Percentiles rank a stretch among this genome's conserved stretches.
phyloP scores from a whole-genome alignment of 2,113 vertebrate species.

The Pimephales promelas region DNA sequence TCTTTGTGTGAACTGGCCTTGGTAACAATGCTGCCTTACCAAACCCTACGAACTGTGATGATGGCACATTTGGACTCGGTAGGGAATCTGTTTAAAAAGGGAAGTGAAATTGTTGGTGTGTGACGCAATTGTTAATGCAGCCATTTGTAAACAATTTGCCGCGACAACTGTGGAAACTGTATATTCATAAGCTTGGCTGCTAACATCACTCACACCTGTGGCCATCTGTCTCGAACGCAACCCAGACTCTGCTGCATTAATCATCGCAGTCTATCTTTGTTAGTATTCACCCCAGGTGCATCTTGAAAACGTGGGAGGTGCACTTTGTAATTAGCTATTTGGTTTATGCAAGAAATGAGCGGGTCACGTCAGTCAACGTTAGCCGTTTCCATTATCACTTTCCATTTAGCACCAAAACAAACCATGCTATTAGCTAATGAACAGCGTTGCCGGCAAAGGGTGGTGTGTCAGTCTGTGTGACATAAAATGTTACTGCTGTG shows the following conservation, averaged over 20 bases:
- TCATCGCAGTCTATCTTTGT: slow-evolving; percentile 33
- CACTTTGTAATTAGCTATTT: slow-evolving; percentile 34
- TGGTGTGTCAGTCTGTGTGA: slow-evolving; percentile 4
- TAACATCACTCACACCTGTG: slow-evolving; percentile 42
- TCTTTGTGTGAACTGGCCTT: too few relatives aligned
- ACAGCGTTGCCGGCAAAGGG: neutral
- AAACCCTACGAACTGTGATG: neutral
- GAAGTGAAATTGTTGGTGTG: slow-evolving; percentile 1
- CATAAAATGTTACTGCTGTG: neutral
- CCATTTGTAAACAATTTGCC: slow-evolving; percentile 38
- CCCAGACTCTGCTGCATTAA: slow-evolving; percentile 40
- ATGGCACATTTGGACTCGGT: neutral
- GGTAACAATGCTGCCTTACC: neutral
- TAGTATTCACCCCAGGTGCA: slow-evolving; percentile 12
- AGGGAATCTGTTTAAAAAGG: neutral
- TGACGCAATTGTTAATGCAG: slow-evolving; percentile 25
- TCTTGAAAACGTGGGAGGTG: slow-evolving; percentile 34
- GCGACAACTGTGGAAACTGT: slow-evolving; percentile 37
- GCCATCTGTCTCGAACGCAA: slow-evolving; percentile 48
- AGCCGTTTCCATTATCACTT: slow-evolving; percentile 4
- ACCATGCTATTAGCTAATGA: neutral
- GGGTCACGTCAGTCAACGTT: neutral
- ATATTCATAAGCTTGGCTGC: slow-evolving; percentile 47
- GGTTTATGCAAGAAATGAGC: slow-evolving; percentile 7
- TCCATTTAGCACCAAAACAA: neutral